Percentiles rank a stretch among this genome's conserved stretches.
These are phyloP conservation scores for Xiphophorus couchianus DNA, from an alignment of 2,113 vertebrate species.

Conservation along the genomic window DNA sequence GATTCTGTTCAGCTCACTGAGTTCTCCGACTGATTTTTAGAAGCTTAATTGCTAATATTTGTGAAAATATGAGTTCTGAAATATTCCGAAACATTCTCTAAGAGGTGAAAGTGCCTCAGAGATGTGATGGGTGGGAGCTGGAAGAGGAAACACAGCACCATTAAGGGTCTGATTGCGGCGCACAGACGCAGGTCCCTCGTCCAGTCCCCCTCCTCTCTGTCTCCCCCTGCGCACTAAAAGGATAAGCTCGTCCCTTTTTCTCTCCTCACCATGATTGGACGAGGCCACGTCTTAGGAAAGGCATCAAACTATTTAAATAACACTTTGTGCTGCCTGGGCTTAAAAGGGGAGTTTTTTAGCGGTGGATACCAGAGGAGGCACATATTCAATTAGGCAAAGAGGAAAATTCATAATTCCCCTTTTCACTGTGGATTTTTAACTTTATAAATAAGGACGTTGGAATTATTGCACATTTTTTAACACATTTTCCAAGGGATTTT, in stretches of 20 bases:
- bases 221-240: conserved; percentile 60
- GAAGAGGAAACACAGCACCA: conserved; percentile 70
- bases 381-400: conserved; percentile 25
- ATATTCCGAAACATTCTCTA: background rate
- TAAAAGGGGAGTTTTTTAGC: conserved; percentile 64
- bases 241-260: conserved; percentile 80
- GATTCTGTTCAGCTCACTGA: background rate
- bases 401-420: background rate
- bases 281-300: conserved; percentile 85
- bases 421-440: conserved; percentile 29
- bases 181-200: conserved; percentile 45
- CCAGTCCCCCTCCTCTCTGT: conserved; percentile 15
- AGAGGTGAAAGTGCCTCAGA: conserved; percentile 28
- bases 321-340: conserved; percentile 72
- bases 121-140: conserved; percentile 57
- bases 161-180: conserved; percentile 59
- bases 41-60: too few species aligned
- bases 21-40: background rate
- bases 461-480: conserved; percentile 55
- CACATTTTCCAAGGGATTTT: conserved; percentile 46
- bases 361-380: conserved; percentile 32
- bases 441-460: conserved; percentile 12
- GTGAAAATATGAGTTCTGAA: background rate
- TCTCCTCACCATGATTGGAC: conserved; percentile 85
- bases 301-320: conserved; percentile 89